Evolutionary conservation across 2,888 invertebrate species (phyloP).

Genomic region (Polyommatus icarus): DNA sequence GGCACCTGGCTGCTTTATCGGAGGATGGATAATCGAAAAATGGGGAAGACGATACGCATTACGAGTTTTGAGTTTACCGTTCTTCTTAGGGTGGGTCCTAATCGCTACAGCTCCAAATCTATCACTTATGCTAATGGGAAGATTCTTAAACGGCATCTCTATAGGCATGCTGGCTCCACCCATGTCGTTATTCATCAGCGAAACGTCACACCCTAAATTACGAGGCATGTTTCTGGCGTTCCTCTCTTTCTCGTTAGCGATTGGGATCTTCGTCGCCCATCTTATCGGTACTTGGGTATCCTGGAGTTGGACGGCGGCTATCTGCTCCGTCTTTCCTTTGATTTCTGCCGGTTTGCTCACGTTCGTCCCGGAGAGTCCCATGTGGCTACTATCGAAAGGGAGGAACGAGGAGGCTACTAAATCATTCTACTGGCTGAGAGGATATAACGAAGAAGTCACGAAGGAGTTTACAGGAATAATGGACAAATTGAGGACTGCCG

Average conservation of each 20-base stretch:
- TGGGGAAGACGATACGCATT: not conserved
- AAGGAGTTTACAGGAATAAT: not conserved
- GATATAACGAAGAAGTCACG: not conserved
- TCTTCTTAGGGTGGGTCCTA: constrained; percentile 15
- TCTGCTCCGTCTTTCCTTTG: not conserved
- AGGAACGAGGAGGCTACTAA: not conserved
- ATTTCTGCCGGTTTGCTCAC: not conserved
- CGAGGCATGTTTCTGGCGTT: constrained; percentile 23
- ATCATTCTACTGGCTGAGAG: constrained; percentile 17
- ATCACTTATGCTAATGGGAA: not conserved
- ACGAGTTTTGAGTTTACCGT: not conserved
- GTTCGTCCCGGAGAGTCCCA: constrained; percentile 5
- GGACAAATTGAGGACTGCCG: not conserved
- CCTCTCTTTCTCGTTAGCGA: constrained; percentile 11
- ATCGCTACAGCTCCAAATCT: constrained; percentile 5
- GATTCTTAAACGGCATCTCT: constrained; percentile 8
- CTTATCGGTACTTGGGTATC: constrained; percentile 21
- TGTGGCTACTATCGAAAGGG: constrained; percentile 7
- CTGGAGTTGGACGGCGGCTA: constrained; percentile 5
- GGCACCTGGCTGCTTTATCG: constrained; percentile 19
- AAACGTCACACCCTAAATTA: constrained; percentile 5
- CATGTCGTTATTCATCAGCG: constrained; percentile 13
- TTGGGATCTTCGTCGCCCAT: constrained; percentile 24
- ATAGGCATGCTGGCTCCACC: constrained; percentile 13
- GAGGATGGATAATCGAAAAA: constrained; percentile 27